A percentile compares a stretch with the other conserved stretches of the same genome.
Conservation (phyloP, 1,140 invertebrate species). For the Magallana ariakensis region DNA sequence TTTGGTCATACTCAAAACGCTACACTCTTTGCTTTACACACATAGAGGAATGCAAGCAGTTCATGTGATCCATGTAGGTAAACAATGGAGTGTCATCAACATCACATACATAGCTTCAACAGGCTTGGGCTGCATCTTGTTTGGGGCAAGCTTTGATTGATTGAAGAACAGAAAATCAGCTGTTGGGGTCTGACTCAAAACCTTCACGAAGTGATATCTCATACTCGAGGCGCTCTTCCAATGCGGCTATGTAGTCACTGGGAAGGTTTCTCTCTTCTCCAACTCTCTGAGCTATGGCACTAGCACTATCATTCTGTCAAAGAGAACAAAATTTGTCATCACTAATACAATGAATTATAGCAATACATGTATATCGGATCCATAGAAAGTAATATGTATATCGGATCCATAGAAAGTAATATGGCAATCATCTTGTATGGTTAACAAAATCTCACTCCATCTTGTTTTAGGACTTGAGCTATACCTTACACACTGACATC, state of each 20-base stretch:
- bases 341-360: background rate
- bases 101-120: background rate
- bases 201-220: constrained; percentile 60
- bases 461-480: too few species aligned
- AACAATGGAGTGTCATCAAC: background rate
- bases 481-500: constrained; percentile 61
- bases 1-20: too few species aligned
- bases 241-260: constrained; percentile 60
- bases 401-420: too few species aligned
- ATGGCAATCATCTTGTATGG: too few species aligned
- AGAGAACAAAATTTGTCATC: constrained; percentile 4
- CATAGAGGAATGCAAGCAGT: too few species aligned
- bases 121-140: background rate
- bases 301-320: constrained; percentile 66
- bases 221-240: constrained; percentile 63
- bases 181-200: background rate
- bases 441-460: too few species aligned
- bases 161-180: background rate
- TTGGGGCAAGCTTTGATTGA: background rate
- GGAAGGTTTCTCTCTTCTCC: constrained; percentile 62
- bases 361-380: too few species aligned
- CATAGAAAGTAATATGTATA: too few species aligned
- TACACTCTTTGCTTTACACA: too few species aligned
- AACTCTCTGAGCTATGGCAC: constrained; percentile 62
- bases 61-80: background rate